These are phyloP conservation scores for Macrotis lagotis DNA, from an alignment of 2,113 vertebrate species.

Conservation along the genomic window DNA sequence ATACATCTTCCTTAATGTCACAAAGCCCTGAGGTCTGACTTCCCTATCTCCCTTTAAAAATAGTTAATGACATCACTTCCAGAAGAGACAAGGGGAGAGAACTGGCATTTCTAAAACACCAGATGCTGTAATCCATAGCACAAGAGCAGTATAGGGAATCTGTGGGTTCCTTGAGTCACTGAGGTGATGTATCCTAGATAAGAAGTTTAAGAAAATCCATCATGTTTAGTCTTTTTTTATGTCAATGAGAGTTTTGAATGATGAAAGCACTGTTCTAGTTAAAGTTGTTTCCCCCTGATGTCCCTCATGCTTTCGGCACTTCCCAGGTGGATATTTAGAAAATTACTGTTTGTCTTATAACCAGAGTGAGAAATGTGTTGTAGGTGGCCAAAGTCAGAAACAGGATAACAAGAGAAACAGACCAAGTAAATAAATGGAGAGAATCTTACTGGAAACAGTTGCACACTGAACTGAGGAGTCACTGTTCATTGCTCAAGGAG, in stretches of 20 bases:
- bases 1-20: constrained; percentile 12
- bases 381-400: constrained; percentile 33
- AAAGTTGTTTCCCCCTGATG: constrained; percentile 34
- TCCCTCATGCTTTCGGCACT: background rate
- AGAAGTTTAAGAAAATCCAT: constrained; percentile 41
- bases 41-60: background rate
- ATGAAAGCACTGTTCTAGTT: constrained; percentile 39
- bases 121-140: background rate
- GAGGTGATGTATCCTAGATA: background rate
- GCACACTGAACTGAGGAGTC: constrained; percentile 28
- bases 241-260: background rate
- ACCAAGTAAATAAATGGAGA: constrained; percentile 42
- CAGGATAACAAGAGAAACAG: constrained; percentile 20
- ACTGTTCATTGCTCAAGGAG: background rate
- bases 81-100: background rate
- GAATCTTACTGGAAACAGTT: constrained; percentile 11
- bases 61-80: constrained; percentile 28
- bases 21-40: background rate
- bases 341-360: constrained; percentile 62
- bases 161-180: background rate
- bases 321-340: constrained; percentile 52
- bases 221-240: background rate
- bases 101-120: background rate
- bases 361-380: constrained; percentile 15
- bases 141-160: background rate